Conservation (phyloP, 2,797 vertebrate species). For the Poeciliopsis infans region DNA sequence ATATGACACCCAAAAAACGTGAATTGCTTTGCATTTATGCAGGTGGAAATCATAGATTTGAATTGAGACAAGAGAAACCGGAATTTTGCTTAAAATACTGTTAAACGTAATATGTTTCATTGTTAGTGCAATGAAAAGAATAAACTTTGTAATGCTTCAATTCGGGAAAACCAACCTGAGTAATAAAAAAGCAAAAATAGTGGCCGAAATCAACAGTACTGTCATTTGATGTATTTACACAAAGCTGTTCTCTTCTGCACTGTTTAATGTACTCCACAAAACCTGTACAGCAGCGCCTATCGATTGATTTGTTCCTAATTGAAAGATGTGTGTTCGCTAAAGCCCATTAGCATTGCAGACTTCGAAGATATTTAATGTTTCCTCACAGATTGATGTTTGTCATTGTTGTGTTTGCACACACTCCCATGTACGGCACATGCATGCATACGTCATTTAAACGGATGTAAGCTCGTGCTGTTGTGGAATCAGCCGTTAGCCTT, state of each 20-base stretch:
- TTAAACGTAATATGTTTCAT: background rate
- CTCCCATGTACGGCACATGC: slow-evolving; percentile 4
- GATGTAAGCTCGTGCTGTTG: slow-evolving; percentile 18
- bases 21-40: background rate
- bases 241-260: background rate
- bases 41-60: background rate
- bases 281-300: background rate
- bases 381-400: slow-evolving; percentile 10
- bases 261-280: background rate
- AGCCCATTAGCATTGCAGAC: slow-evolving; percentile 1
- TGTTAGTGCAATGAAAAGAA: background rate
- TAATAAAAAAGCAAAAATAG: background rate
- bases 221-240: background rate
- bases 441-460: slow-evolving; percentile 27
- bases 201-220: background rate
- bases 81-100: background rate
- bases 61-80: background rate
- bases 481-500: slow-evolving; percentile 63
- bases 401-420: background rate
- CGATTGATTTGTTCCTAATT: slow-evolving; percentile 15
- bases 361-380: slow-evolving; percentile 20
- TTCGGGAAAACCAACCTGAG: background rate
- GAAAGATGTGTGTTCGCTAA: slow-evolving; percentile 18
- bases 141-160: background rate
- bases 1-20: background rate